These are phyloP conservation scores for Hylyphantes graminicola DNA, from an alignment of 1,140 invertebrate species.

Conservation along the genomic window DNA sequence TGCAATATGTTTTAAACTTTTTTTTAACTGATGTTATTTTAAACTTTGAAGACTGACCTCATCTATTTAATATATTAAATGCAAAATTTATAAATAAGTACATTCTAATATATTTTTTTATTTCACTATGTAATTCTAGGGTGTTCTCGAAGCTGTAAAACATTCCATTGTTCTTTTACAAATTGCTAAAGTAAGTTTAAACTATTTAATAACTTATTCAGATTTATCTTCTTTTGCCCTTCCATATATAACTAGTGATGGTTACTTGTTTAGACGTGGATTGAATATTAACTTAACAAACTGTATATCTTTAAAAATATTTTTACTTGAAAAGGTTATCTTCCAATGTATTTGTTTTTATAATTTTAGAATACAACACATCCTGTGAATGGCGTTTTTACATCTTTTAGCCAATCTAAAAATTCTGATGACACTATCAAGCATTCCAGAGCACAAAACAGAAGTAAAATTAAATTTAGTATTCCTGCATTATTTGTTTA, in stretches of 20 bases:
- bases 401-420: constrained; percentile 25
- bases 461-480: constrained; percentile 18
- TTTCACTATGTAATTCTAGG: constrained; percentile 70
- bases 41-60: no score
- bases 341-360: neutral
- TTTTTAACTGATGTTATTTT: no score
- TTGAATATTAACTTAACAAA: no score
- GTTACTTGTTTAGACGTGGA: no score
- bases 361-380: constrained; percentile 63
- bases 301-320: no score
- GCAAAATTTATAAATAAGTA: neutral
- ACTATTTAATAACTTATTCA: neutral
- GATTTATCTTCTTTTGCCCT: no score
- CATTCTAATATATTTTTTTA: neutral
- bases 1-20: no score
- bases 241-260: no score
- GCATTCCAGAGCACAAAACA: constrained; percentile 28
- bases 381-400: constrained; percentile 65
- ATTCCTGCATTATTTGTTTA: neutral
- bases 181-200: constrained; percentile 87
- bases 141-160: constrained; percentile 92
- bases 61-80: no score
- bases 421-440: constrained; percentile 9
- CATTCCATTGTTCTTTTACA: constrained; percentile 97
- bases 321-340: no score